These are phyloP conservation scores for Sebastes cheni DNA, from an alignment of 2,797 vertebrate species.

Conservation along the genomic window DNA sequence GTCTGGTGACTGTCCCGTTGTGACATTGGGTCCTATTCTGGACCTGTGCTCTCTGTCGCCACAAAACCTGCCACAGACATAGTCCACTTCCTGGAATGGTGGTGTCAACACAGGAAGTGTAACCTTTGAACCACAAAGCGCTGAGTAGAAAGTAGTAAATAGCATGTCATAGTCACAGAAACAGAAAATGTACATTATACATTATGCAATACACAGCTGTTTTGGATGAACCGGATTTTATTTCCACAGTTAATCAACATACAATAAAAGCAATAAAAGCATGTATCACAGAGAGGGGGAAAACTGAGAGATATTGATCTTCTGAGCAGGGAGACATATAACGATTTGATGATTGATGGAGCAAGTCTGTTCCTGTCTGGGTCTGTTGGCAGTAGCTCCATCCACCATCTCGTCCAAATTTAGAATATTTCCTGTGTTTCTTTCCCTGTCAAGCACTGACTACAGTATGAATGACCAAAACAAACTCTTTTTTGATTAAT, in stretches of 20 bases:
- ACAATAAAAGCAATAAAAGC: not conserved
- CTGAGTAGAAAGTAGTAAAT: constrained; percentile 2
- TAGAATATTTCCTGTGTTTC: not conserved
- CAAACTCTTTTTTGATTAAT: not conserved
- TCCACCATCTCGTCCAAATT: not conserved
- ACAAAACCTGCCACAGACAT: constrained; percentile 36
- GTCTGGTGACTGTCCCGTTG: constrained; percentile 26
- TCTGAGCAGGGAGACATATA: not conserved
- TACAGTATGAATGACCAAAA: not conserved
- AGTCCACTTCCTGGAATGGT: constrained; percentile 42
- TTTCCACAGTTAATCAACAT: not conserved
- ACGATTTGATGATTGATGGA: not conserved
- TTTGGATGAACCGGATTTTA: not conserved
- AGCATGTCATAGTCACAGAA: not conserved
- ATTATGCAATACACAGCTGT: not conserved
- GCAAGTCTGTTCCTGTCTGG: not conserved
- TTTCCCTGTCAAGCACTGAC: not conserved
- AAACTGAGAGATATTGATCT: not conserved
- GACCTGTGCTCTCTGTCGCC: constrained; percentile 4
- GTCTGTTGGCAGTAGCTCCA: not conserved
- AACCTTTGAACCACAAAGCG: constrained; percentile 30
- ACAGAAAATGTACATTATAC: not conserved
- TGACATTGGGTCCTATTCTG: constrained; percentile 30
- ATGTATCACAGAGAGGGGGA: not conserved
- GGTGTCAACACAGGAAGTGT: constrained; percentile 38